Evolutionary conservation across 2,113 vertebrate species (phyloP), one percentile per base, ranked within the genome.

Genomic region (Agelaius tricolor): DNA sequence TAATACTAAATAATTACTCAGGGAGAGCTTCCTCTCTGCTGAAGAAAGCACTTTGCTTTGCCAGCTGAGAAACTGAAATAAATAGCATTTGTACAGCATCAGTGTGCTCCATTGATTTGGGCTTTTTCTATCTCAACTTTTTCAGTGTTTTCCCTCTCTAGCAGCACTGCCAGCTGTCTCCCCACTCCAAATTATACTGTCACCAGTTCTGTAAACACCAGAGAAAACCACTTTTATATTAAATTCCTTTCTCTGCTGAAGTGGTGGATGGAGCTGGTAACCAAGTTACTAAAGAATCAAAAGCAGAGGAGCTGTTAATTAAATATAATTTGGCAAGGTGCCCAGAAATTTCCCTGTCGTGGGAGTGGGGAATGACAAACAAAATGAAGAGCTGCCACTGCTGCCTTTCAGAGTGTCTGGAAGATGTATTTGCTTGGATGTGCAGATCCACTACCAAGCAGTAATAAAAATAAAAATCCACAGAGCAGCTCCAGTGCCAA

Each of bases 301-400:
- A 86, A 85, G 74, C 72, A 35, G 91, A 89, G 87, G 55, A 80
- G 91, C 65, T 92, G 94, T 97, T 95, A 97, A 96, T 97, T 96
- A 97, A 94, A 90, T 68, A 84, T 78, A 86, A 74, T 57, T 95
- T 97, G 96, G 87, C 90, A 9, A 22, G 4, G 35, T 71, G 84
- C 95, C 94, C 66, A 95, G 95, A 91, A 81, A 87, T 87, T 26
- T 74, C 47, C 3, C 52, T 46, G 22, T 28, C 58, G 67, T 31
- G 74, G 92, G 81, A 89, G 62, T 8, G 17, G 82, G 33, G 80
- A 55, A 23, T 65, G 89, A 33, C 78, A 76, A 82, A 23, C 27
- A 11, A 51, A 75, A 44, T 9, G 51, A 83, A 27, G 87, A 81
- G 30, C 67, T 61, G 67, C 55, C 35, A 4, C 37, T 23, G 43